Conservation (phyloP, 2,113 vertebrate species). For the Grantiella picta region DNA sequence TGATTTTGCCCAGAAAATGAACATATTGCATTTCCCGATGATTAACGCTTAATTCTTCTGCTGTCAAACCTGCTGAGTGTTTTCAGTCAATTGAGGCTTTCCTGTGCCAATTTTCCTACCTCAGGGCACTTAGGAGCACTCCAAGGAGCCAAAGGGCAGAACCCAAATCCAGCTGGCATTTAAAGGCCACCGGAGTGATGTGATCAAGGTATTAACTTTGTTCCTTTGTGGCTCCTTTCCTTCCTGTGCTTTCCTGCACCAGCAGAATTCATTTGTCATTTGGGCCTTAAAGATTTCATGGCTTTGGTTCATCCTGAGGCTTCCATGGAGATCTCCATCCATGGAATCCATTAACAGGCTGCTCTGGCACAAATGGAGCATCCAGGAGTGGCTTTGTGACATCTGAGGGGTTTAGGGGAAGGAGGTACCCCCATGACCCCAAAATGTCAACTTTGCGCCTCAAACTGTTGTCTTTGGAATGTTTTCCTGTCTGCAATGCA, state of each 20-base stretch:
- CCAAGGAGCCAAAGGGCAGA: not conserved
- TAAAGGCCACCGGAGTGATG: not conserved
- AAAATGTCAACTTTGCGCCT: not conserved
- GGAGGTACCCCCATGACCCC: rapidly evolving
- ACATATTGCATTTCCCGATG: rapidly evolving
- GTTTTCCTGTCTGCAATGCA: not conserved
- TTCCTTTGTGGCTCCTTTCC: not conserved
- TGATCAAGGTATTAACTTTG: not conserved
- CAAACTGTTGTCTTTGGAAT: not conserved
- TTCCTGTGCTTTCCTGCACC: not conserved
- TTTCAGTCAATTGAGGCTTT: not conserved
- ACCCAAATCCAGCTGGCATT: not conserved
- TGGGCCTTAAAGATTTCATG: not conserved
- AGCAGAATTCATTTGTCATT: not conserved
- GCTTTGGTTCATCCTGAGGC: not conserved
- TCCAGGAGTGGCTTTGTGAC: not conserved
- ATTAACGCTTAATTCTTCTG: not conserved
- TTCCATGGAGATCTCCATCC: not conserved
- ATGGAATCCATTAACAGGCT: rapidly evolving
- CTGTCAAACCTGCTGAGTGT: not conserved
- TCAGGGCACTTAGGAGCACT: not conserved
- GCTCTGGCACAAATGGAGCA: not conserved
- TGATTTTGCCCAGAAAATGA: not conserved
- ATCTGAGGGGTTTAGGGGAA: not conserved
- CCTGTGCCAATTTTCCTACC: not conserved